A percentile compares a stretch with the other conserved stretches of the same genome.
Conservation (phyloP, 2,113 vertebrate species). For the Cavia porcellus region DNA sequence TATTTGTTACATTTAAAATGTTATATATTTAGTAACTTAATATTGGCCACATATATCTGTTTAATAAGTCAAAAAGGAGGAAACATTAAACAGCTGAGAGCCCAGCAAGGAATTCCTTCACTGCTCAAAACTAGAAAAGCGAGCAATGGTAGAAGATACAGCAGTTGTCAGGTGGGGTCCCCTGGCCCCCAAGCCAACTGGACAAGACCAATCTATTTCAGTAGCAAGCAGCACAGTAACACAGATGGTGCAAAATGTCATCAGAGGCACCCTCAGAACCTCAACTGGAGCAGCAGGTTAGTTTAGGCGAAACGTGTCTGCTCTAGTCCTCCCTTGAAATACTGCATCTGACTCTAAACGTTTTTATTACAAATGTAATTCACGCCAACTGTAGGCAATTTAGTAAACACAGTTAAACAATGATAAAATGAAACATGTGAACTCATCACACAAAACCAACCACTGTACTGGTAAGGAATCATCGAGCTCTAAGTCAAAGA, state of each 20-base stretch:
- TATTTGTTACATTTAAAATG: conserved; percentile 18
- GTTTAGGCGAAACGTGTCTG: not conserved
- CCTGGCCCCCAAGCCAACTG: not conserved
- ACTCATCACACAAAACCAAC: not conserved
- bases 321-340: not conserved
- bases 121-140: not conserved
- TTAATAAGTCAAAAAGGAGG: not conserved
- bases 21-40: not conserved
- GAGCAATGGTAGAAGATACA: not conserved
- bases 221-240: not conserved
- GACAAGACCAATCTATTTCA: not conserved
- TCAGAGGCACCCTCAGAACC: too few relatives aligned
- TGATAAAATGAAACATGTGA: not conserved
- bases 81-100: not conserved
- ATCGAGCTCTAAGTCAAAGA: not conserved
- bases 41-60: not conserved
- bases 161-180: too few relatives aligned
- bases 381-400: not conserved
- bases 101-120: not conserved
- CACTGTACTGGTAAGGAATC: not conserved
- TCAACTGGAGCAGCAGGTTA: not conserved
- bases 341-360: not conserved
- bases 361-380: not conserved
- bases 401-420: conserved; percentile 14
- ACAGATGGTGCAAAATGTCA: not conserved